Base-by-base conservation (phyloP, 2,797 vertebrate species). In the Erethizon dorsatum region DNA sequence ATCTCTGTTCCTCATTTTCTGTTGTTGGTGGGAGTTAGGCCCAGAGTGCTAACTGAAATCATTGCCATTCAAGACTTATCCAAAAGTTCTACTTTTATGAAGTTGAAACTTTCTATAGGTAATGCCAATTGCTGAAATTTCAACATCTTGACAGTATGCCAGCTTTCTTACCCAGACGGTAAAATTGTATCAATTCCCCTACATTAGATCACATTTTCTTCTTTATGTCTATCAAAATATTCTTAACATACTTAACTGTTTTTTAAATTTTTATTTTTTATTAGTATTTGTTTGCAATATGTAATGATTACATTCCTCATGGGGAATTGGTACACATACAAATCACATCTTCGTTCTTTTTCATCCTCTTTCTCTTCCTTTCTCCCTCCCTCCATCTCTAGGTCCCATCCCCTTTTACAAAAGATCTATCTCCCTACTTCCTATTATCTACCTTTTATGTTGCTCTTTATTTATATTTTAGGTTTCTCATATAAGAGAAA, bases 11-110 rank as follows among this genome's bases (percentile, higher is more conserved):
- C 18, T 90, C 22, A 11, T 54, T 83, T 6, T 83, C 63, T 79
- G 41, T 71, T 67, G 1, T 5, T 83, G 52, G 83, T 56, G 24
- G 91, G 4, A 65, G 71, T 79, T 52, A 71, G 50, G 18, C 86
- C 54, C 41, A 79, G 63, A 84, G 31, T 71, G 26, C 28, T 54
- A 59, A 20, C 3, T 67, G n/a, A 69, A 54, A 89, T 45, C 52
- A 24, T 83, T 67, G 6, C 31, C 20, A 83, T 86, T 92, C 31
- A 73, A 83, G n/a, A 63, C 33, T 80, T 47, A 54, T 71, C 5
- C 57, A 80, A 45, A 80, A 84, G 13, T 84, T 75, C 33, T 79
- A 82, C 33, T 91, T 92, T 57, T 83, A 79, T 77, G 47, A 90
- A 83, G 33, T 61, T 67, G n/a, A 96, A 90, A 83, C 9, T 88